Evolutionary conservation across 2,113 vertebrate species (phyloP).

Genomic region (Xiphorhynchus elegans): DNA sequence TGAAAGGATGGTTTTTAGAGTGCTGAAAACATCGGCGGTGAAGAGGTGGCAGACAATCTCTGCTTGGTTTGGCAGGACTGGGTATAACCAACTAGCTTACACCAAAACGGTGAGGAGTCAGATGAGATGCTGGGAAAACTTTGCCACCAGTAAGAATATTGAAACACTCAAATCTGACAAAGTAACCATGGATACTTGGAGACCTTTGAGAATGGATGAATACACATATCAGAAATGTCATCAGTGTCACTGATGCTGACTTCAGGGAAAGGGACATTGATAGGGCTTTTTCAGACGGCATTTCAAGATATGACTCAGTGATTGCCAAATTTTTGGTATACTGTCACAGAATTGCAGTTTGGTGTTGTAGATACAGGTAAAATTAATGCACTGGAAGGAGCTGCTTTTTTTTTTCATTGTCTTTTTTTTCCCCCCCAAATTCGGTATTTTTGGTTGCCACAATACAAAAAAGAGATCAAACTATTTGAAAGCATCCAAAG

Average conservation of each 20-base stretch:
- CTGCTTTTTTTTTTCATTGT: no score
- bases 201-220: neutral
- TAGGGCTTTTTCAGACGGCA: neutral
- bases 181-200: neutral
- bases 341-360: neutral
- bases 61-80: neutral
- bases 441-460: neutral
- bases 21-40: neutral
- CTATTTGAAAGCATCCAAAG: neutral
- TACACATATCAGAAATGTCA: neutral
- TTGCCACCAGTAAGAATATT: no score
- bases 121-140: neutral
- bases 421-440: accelerated
- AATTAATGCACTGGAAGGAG: neutral
- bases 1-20: accelerated
- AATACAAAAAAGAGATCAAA: neutral
- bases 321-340: neutral
- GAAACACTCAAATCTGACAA: neutral
- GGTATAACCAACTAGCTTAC: neutral
- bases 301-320: neutral
- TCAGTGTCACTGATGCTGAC: neutral
- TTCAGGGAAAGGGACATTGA: neutral
- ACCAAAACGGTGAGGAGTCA: accelerated
- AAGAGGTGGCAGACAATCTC: neutral
- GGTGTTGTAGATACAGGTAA: neutral